Conservation (phyloP, 2,113 vertebrate species). For the Rhinolophus sinicus region DNA sequence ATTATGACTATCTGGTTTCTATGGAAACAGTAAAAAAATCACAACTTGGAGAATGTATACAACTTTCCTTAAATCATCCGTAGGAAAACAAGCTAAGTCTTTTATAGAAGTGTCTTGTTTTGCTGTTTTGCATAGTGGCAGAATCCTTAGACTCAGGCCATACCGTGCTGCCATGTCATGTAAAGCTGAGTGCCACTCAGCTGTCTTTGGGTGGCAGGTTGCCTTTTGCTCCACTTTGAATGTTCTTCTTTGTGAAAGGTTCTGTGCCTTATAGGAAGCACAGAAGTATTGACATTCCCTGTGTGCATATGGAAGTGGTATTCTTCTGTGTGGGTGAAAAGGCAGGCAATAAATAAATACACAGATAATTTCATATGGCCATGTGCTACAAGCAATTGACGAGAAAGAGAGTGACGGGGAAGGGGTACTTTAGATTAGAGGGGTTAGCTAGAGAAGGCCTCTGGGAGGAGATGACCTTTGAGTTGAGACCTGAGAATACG, state of each 20-base stretch:
- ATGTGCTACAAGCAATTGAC: neutral
- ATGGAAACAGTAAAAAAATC: conserved; percentile 65
- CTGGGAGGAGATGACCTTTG: neutral
- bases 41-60: conserved; percentile 16
- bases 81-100: neutral
- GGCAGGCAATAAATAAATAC: neutral
- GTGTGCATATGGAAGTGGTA: neutral
- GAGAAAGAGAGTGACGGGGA: neutral
- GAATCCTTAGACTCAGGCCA: neutral
- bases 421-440: neutral
- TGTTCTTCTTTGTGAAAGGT: neutral
- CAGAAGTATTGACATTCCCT: neutral
- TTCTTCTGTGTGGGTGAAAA: neutral
- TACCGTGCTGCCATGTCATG: neutral
- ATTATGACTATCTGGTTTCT: conserved; percentile 78
- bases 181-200: conserved; percentile 14
- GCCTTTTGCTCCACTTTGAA: conserved; percentile 11
- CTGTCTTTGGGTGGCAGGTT: conserved; percentile 6
- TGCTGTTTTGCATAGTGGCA: conserved; percentile 13
- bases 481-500: neutral
- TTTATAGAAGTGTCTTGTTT: neutral
- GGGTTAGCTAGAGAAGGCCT: neutral
- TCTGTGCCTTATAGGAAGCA: neutral
- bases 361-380: neutral
- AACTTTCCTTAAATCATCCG: neutral